Base-by-base conservation (phyloP, 2,797 vertebrate genomes). In the Molossus alvarezi region DNA sequence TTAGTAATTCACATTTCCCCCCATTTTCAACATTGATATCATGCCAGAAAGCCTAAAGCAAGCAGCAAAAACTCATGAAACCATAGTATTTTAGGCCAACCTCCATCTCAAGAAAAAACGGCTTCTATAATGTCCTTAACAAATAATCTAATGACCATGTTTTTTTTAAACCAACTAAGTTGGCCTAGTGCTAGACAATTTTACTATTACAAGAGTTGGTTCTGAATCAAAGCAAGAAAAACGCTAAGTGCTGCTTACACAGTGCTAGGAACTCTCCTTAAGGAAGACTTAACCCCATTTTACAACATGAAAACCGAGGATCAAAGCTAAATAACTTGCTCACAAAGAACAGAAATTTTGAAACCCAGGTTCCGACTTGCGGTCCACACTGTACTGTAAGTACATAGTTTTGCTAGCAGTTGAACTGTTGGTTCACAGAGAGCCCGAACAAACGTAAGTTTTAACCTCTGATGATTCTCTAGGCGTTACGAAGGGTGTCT, bases 271-370 rank as follows among this genome's bases (percentile, higher is more conserved):
- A 76, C 41, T 60, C 81, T 27, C 48, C 53, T 73, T 21, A 65
- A 60, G 14, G 13, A 60, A 67, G 23, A 5, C 67, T 73, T 48
- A 83, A 37, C 7, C 27, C 72, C 48, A 37, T 57, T 88, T 69
- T 45, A 41, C 6, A 51, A 45, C 37, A 64, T 55, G 92, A 85
- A 95, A 96, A 82, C 45, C 13, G 10, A 65, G 25, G 64, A 18
- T 71, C 76, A 8, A 53, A 90, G 53, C 67, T 81, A 83, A 87
- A 2, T 33, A 94, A 82, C 33, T 65, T 51, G 84, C 60, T 88
- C 37, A 17, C 3, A 73, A 57, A 83, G 17, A 53, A 76, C 0
- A 8, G 12, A 62, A 12, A 88, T 45, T 72, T 27, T 72, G 80
- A 65, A 60, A 75, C 33, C 14, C 86, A 51, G 57, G n/a, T 21